Evolutionary conservation across 2,888 invertebrate species (phyloP).

Genomic region (Ennomos quercinarius): DNA sequence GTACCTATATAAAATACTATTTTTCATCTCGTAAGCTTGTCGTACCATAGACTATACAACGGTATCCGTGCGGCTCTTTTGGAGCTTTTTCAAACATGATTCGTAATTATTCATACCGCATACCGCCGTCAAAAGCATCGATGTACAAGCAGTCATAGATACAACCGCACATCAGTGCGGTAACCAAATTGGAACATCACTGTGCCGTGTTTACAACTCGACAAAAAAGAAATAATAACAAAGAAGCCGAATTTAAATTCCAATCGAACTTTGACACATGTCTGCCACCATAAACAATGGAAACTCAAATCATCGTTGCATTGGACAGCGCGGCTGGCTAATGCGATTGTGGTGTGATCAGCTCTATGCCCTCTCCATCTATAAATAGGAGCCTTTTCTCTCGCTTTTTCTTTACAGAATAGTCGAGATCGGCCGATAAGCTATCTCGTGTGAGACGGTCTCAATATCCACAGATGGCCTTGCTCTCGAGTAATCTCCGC

Average conservation of each 20-base stretch:
- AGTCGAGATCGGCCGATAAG: slow-evolving; percentile 81
- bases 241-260: slow-evolving; percentile 85
- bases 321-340: slow-evolving; percentile 62
- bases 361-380: slow-evolving; percentile 75
- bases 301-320: slow-evolving; percentile 83
- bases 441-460: slow-evolving; percentile 82
- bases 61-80: slow-evolving; percentile 36
- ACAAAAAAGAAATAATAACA: slow-evolving; percentile 80
- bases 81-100: slow-evolving; percentile 63
- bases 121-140: slow-evolving; percentile 80
- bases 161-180: slow-evolving; percentile 70
- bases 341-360: slow-evolving; percentile 79
- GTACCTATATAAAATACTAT: not conserved
- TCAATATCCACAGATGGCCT: slow-evolving; percentile 85
- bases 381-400: slow-evolving; percentile 84
- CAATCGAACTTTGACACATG: slow-evolving; percentile 86
- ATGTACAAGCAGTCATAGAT: slow-evolving; percentile 76
- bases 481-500: slow-evolving; percentile 79
- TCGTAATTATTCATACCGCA: slow-evolving; percentile 79
- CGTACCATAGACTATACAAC: slow-evolving; percentile 21
- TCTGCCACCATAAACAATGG: slow-evolving; percentile 86
- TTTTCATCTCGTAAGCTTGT: slow-evolving; percentile 4
- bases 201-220: slow-evolving; percentile 82
- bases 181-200: slow-evolving; percentile 85
- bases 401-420: slow-evolving; percentile 83